phyloP scores from a whole-genome alignment of 1,140 invertebrate genomes.

The Drosophila orosa region DNA sequence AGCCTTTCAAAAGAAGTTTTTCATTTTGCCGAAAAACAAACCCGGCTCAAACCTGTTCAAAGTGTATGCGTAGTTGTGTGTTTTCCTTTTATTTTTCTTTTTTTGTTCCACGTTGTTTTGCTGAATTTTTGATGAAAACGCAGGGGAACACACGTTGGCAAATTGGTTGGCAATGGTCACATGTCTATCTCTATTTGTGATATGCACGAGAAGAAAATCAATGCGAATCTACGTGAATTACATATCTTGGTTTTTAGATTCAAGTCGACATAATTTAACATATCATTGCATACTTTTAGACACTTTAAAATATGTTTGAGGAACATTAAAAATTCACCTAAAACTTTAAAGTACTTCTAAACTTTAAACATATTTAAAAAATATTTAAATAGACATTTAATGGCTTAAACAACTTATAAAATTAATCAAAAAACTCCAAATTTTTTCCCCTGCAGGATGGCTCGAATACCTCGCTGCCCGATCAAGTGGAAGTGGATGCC shows the following conservation, averaged over 20 bases:
- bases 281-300: too few species aligned
- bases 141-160: constrained; percentile 50
- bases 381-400: not conserved
- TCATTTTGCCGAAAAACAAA: constrained; percentile 70
- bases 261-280: too few species aligned
- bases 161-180: constrained; percentile 65
- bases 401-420: not conserved
- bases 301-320: not conserved
- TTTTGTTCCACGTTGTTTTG: constrained; percentile 28
- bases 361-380: not conserved
- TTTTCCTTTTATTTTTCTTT: too few species aligned
- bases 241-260: not conserved
- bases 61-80: constrained; percentile 19
- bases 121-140: constrained; percentile 71
- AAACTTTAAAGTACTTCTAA: not conserved
- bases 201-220: constrained; percentile 3
- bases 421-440: not conserved
- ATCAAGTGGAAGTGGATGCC: constrained; percentile 89
- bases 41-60: constrained; percentile 35
- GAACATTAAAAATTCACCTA: not conserved
- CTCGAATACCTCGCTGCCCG: constrained; percentile 86
- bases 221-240: not conserved
- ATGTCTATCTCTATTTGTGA: constrained; percentile 3
- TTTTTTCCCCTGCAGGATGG: constrained; percentile 79
- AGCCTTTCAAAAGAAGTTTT: constrained; percentile 48